Base-by-base conservation (phyloP, 1,140 invertebrate genomes). In the Lithobius niger region DNA sequence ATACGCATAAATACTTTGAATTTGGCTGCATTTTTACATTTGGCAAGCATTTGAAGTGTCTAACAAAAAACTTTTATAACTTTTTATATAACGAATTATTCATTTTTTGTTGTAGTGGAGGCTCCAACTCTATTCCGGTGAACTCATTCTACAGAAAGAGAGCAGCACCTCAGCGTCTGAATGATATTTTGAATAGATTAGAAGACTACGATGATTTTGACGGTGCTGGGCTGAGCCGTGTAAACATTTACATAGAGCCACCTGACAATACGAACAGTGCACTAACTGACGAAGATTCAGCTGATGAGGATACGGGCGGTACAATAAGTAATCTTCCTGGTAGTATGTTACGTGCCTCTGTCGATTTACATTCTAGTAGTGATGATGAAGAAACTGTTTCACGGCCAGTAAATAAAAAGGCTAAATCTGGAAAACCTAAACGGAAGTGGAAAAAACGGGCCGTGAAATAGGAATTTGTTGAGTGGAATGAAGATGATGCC, bases 271-370 rank as follows among this genome's bases (percentile, higher is more conserved):
- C 43, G 22, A 25, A 19, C 19, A 19, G 10, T 4, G 3, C 4
- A 4, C 10, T 26, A 3, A 51, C 51, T 3, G 51, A 52, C 22
- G 27, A 52, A 21, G 10, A 51, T 25, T 51, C 49, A 13, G 51
- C 27, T 4, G 27, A 10, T 45, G 26, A 52, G 25, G 51, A 40
- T 52, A 21, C 4, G 6, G 27, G 27, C 19, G 43, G 43, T 10
- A 52, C 3, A 16, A 52, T 52, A 31, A 40, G 40, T 21, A 52
- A 52, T 21, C 25, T 52, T 3, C 51, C 51, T 52, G 51, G 27
- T 21, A 18, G 28, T 21, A 19, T 36, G 19, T 21, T 52, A 40
- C 3, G 19, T 18, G 27, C 51, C 21, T 3, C 6, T 10, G 49
- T 25, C 22, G 16, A n/a, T n/a, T n/a, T 31, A 6, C 16, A 21